Percentiles rank a stretch among this genome's conserved stretches.
phyloP scores from a whole-genome alignment of 1,140 invertebrate genomes.

The Caerostris extrusa region DNA sequence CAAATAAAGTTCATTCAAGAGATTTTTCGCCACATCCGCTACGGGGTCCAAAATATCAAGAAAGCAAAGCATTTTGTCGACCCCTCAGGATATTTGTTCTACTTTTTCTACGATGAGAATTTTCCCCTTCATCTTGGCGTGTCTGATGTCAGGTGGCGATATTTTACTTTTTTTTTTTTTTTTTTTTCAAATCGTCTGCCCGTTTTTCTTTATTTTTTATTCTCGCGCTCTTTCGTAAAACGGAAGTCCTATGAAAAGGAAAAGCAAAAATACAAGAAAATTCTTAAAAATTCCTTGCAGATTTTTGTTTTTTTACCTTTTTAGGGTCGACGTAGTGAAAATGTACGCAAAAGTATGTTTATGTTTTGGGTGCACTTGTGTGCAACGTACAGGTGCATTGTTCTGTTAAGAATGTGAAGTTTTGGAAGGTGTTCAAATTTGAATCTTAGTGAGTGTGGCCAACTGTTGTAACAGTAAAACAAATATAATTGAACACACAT shows the following conservation, averaged over 20 bases:
- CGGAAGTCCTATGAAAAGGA: slow-evolving; percentile 69
- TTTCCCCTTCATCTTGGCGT: slow-evolving; percentile 55
- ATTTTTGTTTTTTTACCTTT: not conserved
- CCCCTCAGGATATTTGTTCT: slow-evolving; percentile 76
- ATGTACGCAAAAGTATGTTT: slow-evolving; percentile 41
- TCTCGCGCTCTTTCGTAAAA: slow-evolving; percentile 61
- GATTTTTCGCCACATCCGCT: slow-evolving; percentile 75
- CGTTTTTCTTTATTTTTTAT: slow-evolving; percentile 27
- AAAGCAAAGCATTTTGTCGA: slow-evolving; percentile 64
- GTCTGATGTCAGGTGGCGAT: slow-evolving; percentile 73
- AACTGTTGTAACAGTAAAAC: too few species aligned
- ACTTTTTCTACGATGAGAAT: slow-evolving; percentile 77
- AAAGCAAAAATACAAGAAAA: slow-evolving; percentile 49
- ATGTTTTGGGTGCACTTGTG: not conserved
- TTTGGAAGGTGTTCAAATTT: not conserved
- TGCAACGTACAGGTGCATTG: not conserved
- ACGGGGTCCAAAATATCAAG: slow-evolving; percentile 72
- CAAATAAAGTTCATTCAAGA: slow-evolving; percentile 76
- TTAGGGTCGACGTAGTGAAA: not conserved
- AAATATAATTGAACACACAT: too few species aligned
- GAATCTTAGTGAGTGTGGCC: too few species aligned
- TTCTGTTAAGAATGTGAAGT: not conserved
- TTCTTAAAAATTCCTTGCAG: not conserved
- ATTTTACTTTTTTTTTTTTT: slow-evolving; percentile 14
- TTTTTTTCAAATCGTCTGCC: not conserved